Evolutionary conservation across 2,113 vertebrate species (phyloP).

Genomic region (Myanophis thanlyinensis): DNA sequence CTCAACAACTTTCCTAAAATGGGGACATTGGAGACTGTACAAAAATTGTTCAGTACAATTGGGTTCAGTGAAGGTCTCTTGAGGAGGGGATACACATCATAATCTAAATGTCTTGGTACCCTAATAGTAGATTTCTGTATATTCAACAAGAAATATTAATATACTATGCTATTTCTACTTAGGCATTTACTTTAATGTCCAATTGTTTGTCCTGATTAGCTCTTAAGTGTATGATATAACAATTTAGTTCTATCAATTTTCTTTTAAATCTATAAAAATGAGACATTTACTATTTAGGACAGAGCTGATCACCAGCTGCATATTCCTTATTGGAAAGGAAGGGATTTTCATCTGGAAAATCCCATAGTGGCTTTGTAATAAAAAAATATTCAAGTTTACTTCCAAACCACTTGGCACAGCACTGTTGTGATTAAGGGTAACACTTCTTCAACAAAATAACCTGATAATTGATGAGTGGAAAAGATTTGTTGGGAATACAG

Average conservation of each 20-base stretch:
- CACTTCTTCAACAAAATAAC: constrained; percentile 11
- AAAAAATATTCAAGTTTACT: background rate
- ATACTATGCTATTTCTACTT: background rate
- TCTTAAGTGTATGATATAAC: background rate
- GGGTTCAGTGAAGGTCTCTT: background rate
- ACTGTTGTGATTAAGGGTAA: constrained; percentile 26
- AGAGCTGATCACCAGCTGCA: background rate
- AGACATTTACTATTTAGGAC: background rate
- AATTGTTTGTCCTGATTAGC: background rate
- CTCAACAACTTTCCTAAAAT: background rate
- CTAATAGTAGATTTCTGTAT: background rate
- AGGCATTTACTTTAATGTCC: background rate
- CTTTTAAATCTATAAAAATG: background rate
- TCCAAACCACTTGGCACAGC: constrained; percentile 12
- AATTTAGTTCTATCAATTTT: background rate
- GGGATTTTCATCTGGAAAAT: constrained; percentile 20
- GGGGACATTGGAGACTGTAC: background rate
- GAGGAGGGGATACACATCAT: background rate
- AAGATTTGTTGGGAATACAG: constrained; percentile 31
- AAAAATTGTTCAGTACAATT: background rate
- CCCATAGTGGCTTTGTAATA: background rate
- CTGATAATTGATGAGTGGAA: constrained; percentile 30
- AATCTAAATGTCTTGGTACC: background rate
- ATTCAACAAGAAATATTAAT: background rate
- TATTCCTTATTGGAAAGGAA: constrained; percentile 4